Evolutionary conservation across 2,113 vertebrate species (phyloP), one percentile per base, ranked within the genome.

Genomic region (Propithecus coquereli): DNA sequence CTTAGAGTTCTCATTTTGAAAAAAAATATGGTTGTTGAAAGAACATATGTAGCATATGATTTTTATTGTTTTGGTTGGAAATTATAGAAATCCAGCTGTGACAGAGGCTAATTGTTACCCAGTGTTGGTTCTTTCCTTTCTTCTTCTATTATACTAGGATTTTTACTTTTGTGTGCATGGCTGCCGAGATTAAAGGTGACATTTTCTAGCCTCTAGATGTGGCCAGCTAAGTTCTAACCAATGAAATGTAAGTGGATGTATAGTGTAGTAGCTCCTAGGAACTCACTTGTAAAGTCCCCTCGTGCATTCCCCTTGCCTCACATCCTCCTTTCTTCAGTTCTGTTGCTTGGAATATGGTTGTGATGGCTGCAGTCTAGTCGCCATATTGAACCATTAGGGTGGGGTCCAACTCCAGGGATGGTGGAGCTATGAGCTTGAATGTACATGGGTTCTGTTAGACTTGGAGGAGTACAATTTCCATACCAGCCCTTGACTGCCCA

Each of bases 21-120:
- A 52, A 50, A 83, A 86, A 84, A 45, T 37, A 47, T 0, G 18
- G 32, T 65, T 27, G 52, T 27, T 89, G 73, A 83, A 86, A 83
- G 77, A 85, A 80, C 8, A 50, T 73, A 18, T 59, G 14, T 57
- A 43, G 18, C 40, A 50, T 66, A 50, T 91, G 59, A 47, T 87
- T 93, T 92, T 2, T 66, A 0, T 79, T 91, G n/a, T 91, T 25
- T 76, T 76, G 8, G 30, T 34, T 94, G 45, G 37, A 66, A 81
- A 71, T 80, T 79, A 43, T 32, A 66, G 77, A 81, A 82, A 66
- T 30, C 27, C 30, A 32, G 11, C 27, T 63, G 5, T 54, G 80
- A n/a, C n/a, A 61, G 43, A 82, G 25, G 59, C 20, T 83, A 11
- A 30, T 85, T 66, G 30, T 90, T 8, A 18, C 3, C 1, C 7